Conservation (phyloP, 1,140 invertebrate species). For the Drosophila leontia region DNA sequence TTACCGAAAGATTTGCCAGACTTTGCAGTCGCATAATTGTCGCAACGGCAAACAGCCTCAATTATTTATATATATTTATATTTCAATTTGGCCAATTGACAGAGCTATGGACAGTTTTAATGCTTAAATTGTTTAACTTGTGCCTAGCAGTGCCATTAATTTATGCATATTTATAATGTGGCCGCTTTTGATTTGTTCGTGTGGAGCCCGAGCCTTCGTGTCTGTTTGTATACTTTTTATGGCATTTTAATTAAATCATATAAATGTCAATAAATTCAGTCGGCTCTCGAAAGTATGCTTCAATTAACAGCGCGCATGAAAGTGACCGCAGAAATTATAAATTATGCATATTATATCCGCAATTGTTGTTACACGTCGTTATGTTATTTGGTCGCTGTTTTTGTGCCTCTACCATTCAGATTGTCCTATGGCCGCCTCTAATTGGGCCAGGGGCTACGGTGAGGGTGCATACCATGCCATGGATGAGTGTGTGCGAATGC, state of each 20-base stretch:
- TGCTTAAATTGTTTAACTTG: constrained; percentile 62
- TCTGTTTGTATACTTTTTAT: constrained; percentile 37
- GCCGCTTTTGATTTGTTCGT: constrained; percentile 43
- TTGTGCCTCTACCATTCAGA: neutral
- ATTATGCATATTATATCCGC: constrained; percentile 54
- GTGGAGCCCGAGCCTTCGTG: neutral
- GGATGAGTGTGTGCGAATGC: constrained; percentile 9
- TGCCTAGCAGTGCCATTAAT: constrained; percentile 42
- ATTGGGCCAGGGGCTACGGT: constrained; percentile 11
- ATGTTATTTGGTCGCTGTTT: constrained; percentile 17
- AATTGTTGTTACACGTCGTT: constrained; percentile 55
- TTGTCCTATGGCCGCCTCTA: constrained; percentile 13
- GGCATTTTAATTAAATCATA: constrained; percentile 68
- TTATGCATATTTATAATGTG: constrained; percentile 54
- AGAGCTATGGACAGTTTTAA: constrained; percentile 37
- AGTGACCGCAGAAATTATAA: constrained; percentile 60
- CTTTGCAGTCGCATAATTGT: constrained; percentile 55
- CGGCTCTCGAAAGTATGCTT: constrained; percentile 50
- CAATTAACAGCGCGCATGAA: constrained; percentile 64
- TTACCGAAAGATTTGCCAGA: constrained; percentile 57
- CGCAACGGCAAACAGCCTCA: constrained; percentile 32
- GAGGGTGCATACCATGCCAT: neutral
- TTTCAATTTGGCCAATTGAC: constrained; percentile 63
- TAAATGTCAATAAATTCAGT: constrained; percentile 69
- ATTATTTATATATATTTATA: constrained; percentile 67